A percentile compares a stretch with the other conserved stretches of the same genome.
These are phyloP conservation scores for Ceriagrion tenellum DNA, from an alignment of 2,888 invertebrate species.

Conservation along the genomic window DNA sequence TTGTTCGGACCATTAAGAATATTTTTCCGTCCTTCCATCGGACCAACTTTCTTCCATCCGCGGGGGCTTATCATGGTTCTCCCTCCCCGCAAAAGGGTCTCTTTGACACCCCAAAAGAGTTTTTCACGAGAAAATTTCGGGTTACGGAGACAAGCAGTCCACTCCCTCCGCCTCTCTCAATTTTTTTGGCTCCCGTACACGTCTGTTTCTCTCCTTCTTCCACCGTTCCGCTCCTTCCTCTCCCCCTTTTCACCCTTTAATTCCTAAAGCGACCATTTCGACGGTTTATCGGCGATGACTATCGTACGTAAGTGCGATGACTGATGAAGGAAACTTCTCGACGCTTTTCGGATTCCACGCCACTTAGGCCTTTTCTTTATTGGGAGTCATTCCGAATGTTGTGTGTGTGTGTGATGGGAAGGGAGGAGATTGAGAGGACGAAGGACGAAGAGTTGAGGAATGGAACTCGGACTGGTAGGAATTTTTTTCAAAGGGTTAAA, in stretches of 20 bases:
- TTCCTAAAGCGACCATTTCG: constrained; percentile 33
- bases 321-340: constrained; percentile 63
- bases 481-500: too few relatives aligned
- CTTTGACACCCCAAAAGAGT: constrained; percentile 8
- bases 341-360: constrained; percentile 53
- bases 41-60: neutral
- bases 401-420: neutral
- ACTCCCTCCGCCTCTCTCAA: neutral
- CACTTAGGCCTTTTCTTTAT: constrained; percentile 60
- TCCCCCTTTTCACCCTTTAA: neutral
- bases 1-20: constrained; percentile 63
- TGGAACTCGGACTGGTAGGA: neutral
- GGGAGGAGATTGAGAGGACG: neutral
- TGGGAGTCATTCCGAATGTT: constrained; percentile 60
- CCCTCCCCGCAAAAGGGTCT: constrained; percentile 21
- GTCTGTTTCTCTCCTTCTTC: neutral
- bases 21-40: neutral
- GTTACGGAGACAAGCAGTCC: constrained; percentile 44
- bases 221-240: neutral
- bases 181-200: neutral
- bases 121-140: constrained; percentile 65
- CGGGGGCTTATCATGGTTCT: constrained; percentile 45
- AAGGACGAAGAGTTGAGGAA: neutral
- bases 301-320: constrained; percentile 57
- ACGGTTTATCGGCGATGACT: constrained; percentile 66